phyloP scores from a whole-genome alignment of 2,888 invertebrate genomes.

The Ecdyonurus torrentis region DNA sequence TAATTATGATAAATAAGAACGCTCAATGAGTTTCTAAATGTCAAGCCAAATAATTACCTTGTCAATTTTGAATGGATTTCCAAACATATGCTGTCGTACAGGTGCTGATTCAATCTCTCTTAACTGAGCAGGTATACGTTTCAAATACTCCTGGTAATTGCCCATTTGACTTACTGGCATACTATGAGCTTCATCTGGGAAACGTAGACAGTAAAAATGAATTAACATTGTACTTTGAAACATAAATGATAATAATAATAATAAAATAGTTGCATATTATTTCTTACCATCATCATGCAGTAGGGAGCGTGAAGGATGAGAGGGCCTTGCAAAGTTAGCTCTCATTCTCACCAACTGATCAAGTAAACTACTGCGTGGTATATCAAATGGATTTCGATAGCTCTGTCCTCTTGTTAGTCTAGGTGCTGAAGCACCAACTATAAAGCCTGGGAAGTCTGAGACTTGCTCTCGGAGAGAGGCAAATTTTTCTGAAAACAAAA shows the following conservation, averaged over 20 bases:
- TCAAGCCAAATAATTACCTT: slow-evolving; percentile 40
- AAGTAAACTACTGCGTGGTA: slow-evolving; percentile 70
- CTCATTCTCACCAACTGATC: slow-evolving; percentile 92
- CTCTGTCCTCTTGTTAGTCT: slow-evolving; percentile 36
- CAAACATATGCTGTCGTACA: slow-evolving; percentile 95
- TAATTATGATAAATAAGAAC: slow-evolving; percentile 6
- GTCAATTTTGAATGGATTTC: slow-evolving; percentile 98
- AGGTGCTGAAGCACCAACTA: slow-evolving; percentile 45
- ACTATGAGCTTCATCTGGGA: slow-evolving; percentile 71
- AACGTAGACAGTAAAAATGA: slow-evolving; percentile 4
- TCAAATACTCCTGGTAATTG: slow-evolving; percentile 97
- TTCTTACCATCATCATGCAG: slow-evolving; percentile 52
- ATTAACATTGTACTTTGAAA: background rate
- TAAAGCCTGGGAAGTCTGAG: slow-evolving; percentile 70
- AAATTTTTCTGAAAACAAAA: slow-evolving; percentile 45
- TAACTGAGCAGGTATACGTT: slow-evolving; percentile 79
- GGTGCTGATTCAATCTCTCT: slow-evolving; percentile 91
- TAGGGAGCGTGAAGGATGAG: slow-evolving; percentile 40
- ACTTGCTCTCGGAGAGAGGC: slow-evolving; percentile 66
- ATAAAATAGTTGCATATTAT: background rate
- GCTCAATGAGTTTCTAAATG: background rate
- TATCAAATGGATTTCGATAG: slow-evolving; percentile 91
- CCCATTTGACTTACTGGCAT: slow-evolving; percentile 98
- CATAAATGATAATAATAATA: no score
- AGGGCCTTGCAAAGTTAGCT: slow-evolving; percentile 49